Conservation (phyloP, 2,888 invertebrate species). For the Limnephilus lunatus region DNA sequence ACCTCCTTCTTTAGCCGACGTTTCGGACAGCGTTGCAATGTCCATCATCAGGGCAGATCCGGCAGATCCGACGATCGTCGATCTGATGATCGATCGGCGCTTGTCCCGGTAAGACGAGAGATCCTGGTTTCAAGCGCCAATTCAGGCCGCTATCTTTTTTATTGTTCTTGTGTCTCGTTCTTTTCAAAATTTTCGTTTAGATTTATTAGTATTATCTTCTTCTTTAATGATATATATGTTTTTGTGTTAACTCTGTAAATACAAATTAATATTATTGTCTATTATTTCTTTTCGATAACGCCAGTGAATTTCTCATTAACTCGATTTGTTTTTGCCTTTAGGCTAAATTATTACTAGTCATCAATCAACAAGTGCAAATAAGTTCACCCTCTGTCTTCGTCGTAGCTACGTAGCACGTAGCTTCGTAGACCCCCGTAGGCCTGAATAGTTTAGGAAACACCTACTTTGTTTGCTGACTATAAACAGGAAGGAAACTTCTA, state of each 20-base stretch:
- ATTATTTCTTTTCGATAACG: neutral
- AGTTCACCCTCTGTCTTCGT: neutral
- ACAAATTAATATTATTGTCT: neutral
- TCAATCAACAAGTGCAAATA: slow-evolving; percentile 29
- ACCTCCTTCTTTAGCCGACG: too few species aligned
- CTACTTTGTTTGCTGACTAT: neutral
- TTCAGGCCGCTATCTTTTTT: too few species aligned
- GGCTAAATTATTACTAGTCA: slow-evolving; percentile 4
- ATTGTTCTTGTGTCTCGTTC: too few species aligned
- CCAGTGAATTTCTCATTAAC: neutral
- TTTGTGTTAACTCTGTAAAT: neutral
- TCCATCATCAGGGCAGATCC: too few species aligned
- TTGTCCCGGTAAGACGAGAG: too few species aligned
- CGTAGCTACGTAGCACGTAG: neutral
- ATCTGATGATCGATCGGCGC: too few species aligned
- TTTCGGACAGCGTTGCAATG: too few species aligned
- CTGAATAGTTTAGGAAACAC: neutral
- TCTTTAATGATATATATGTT: too few species aligned
- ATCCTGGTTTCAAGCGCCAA: too few species aligned
- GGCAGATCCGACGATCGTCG: too few species aligned
- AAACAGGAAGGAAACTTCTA: neutral
- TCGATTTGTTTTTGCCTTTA: neutral
- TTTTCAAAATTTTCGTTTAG: too few species aligned
- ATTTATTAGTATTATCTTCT: too few species aligned
- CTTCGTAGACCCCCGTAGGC: neutral